These are phyloP conservation scores for Sarcophaga bullata DNA, from an alignment of 1,140 invertebrate species.

Conservation along the genomic window DNA sequence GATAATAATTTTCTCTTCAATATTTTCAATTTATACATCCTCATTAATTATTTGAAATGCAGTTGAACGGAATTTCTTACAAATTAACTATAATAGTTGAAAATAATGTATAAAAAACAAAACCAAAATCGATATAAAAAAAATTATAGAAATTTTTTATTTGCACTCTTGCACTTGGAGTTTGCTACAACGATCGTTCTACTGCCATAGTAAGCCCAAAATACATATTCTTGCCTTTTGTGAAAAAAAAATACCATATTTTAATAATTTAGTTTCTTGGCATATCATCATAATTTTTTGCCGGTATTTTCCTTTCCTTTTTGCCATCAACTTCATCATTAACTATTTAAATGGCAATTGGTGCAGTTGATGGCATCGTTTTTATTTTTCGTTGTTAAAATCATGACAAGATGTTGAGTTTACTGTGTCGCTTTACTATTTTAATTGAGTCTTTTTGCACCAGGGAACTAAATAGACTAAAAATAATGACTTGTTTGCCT, in stretches of 20 bases:
- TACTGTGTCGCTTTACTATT: not conserved
- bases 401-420: slow-evolving; percentile 10
- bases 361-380: not conserved
- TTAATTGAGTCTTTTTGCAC: slow-evolving; percentile 1
- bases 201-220: too few species aligned
- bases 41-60: slow-evolving; percentile 29
- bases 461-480: not conserved
- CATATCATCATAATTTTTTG: not conserved
- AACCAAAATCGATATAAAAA: too few species aligned
- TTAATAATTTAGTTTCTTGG: slow-evolving; percentile 5
- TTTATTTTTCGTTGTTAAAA: not conserved
- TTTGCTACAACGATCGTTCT: too few species aligned
- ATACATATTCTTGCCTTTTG: too few species aligned
- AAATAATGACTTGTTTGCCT: not conserved
- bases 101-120: too few species aligned
- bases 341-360: slow-evolving; percentile 10
- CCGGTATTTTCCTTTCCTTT: not conserved
- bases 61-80: not conserved
- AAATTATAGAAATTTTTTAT: too few species aligned
- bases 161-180: too few species aligned
- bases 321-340: not conserved
- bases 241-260: not conserved
- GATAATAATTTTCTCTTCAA: not conserved
- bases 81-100: not conserved
- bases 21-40: slow-evolving; percentile 1